phyloP scores from a whole-genome alignment of 2,888 invertebrate genomes.

The Ormyrus rosae region DNA sequence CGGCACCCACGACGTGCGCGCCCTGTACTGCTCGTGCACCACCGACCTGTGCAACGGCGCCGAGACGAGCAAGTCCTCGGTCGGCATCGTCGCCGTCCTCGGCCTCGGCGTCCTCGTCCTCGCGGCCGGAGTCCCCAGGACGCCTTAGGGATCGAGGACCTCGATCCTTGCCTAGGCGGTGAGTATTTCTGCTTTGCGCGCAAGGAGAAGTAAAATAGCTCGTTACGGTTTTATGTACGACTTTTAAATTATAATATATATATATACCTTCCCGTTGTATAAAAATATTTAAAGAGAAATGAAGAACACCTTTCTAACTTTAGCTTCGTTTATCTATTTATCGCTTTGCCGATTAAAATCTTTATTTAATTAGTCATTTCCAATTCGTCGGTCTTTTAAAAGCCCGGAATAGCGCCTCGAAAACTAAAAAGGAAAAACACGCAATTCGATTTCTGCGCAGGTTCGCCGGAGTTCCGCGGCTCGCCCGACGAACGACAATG shows the following conservation, averaged over 20 bases:
- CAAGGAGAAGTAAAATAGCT: no score
- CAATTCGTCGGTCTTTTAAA: no score
- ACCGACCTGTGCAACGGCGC: slow-evolving; percentile 84
- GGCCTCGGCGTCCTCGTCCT: slow-evolving; percentile 29
- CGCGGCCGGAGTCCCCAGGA: slow-evolving; percentile 12
- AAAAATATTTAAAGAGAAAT: no score
- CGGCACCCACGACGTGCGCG: slow-evolving; percentile 86
- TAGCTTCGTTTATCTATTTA: no score
- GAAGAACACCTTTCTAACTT: no score
- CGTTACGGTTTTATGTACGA: no score
- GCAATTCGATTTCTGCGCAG: background rate
- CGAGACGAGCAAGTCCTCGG: slow-evolving; percentile 4
- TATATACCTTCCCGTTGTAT: no score
- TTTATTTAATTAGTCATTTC: no score
- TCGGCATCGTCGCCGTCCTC: slow-evolving; percentile 18
- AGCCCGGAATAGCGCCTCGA: no score
- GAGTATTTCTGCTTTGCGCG: background rate
- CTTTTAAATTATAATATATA: no score
- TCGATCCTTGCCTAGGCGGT: slow-evolving; percentile 24
- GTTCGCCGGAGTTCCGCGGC: slow-evolving; percentile 26
- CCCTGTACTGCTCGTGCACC: slow-evolving; percentile 88
- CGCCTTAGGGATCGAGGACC: slow-evolving; percentile 38
- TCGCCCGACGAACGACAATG: slow-evolving; percentile 20
- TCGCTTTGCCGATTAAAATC: no score
- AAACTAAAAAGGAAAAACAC: no score